Conservation (phyloP, 2,888 invertebrate species). For the Brachypterus glaber region DNA sequence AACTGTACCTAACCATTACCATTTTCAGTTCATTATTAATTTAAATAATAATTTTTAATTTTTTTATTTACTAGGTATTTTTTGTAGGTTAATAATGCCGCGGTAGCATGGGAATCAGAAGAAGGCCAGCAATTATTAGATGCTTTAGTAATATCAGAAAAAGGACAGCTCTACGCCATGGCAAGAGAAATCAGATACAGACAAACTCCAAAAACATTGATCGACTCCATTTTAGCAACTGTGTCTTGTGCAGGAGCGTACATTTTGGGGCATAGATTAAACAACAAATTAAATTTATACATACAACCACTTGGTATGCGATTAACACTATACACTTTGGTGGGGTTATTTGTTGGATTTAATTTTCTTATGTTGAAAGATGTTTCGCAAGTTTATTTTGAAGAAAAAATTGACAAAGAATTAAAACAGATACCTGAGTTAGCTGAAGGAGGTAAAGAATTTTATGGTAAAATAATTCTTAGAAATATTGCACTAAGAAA, state of each 20-base stretch:
- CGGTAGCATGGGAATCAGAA: constrained; percentile 56
- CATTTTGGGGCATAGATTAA: constrained; percentile 43
- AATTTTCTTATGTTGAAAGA: constrained; percentile 59
- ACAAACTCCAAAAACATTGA: constrained; percentile 48
- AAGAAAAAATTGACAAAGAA: constrained; percentile 52
- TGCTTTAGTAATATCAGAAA: constrained; percentile 62
- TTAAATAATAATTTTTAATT: too few relatives aligned
- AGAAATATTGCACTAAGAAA: constrained; percentile 64
- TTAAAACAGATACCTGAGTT: constrained; percentile 54
- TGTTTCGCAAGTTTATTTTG: constrained; percentile 51
- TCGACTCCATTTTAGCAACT: constrained; percentile 48
- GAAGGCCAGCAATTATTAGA: constrained; percentile 53
- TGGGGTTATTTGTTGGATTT: constrained; percentile 49
- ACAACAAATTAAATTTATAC: constrained; percentile 47
- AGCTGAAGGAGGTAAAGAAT: constrained; percentile 64
- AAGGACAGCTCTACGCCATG: constrained; percentile 71
- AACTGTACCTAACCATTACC: too few relatives aligned
- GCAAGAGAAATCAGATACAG: constrained; percentile 62
- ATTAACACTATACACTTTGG: constrained; percentile 45
- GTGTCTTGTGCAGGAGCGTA: constrained; percentile 45
- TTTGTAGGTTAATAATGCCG: constrained; percentile 50
- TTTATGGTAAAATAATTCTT: constrained; percentile 60
- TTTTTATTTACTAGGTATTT: constrained; percentile 3
- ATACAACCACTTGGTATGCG: constrained; percentile 44
- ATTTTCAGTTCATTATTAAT: too few relatives aligned